Evolutionary conservation across 2,888 invertebrate species (phyloP).

Genomic region (Sminthurides aquaticus): DNA sequence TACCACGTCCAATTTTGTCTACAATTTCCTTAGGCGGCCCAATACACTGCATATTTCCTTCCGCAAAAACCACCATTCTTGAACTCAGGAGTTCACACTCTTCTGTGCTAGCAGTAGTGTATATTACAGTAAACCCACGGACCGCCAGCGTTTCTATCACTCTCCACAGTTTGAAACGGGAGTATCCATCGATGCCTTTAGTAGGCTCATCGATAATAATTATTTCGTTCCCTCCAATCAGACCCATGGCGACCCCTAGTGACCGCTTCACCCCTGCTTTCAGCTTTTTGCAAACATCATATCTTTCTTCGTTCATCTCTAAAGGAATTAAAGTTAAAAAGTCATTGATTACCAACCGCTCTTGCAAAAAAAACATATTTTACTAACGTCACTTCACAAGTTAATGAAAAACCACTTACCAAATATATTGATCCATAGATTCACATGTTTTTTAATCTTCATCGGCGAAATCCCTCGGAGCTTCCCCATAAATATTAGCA

Average conservation of each 20-base stretch:
- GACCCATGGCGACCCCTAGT: constrained; percentile 31
- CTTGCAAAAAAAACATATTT: too few species aligned
- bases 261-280: constrained; percentile 22
- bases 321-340: neutral
- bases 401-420: too few species aligned
- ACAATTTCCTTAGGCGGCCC: constrained; percentile 27
- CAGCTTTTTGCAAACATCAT: constrained; percentile 11
- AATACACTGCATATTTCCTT: constrained; percentile 32
- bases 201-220: constrained; percentile 34
- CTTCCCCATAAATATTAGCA: constrained; percentile 34
- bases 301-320: constrained; percentile 25
- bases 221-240: constrained; percentile 32
- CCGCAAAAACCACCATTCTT: constrained; percentile 26
- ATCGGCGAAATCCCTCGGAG: constrained; percentile 28
- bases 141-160: constrained; percentile 28
- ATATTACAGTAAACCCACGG: constrained; percentile 27
- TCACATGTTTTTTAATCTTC: constrained; percentile 25
- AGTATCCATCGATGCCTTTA: constrained; percentile 14
- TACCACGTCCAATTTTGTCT: constrained; percentile 25
- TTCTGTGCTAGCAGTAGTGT: constrained; percentile 29
- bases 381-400: too few species aligned
- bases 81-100: constrained; percentile 27
- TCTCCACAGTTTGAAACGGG: constrained; percentile 22
- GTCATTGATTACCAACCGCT: too few species aligned
- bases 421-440: constrained; percentile 33